Base-by-base conservation (phyloP, 1,140 invertebrate species). In the Chironomus striatipennis region DNA sequence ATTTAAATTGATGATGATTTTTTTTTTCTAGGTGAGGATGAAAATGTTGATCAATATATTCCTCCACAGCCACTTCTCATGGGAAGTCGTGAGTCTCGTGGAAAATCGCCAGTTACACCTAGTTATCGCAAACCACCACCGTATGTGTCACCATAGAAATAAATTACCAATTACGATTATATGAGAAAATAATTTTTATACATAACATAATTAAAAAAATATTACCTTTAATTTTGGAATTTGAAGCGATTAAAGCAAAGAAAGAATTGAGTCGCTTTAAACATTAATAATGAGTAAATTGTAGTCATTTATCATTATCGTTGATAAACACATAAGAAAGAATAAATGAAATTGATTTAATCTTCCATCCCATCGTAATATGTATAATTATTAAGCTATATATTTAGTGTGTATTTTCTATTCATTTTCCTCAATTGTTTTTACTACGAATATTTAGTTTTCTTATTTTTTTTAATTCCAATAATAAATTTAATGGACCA, bases 121-220 rank as follows among this genome's bases (percentile, higher is more conserved):
- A 92, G 90, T 74, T 95, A 95, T 85, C 88, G 93, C 79, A 94
- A 93, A 84, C 93, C 94, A 57, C 93, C 94, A 75, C 93, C 93
- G 17, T 96, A 96, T 82, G 93, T 95, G 76, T 93, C 93, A 74
- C 93, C 93, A 85, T 95, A 95, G 94, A 57, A 57, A 57, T 57
- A n/a, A 57, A 57, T 12, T 15, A 15, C 24, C 24, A 1, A 34
- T 34, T 34, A 34, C 24, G 24, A 34, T 34, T 34, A 34, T 34
- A 34, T 34, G 24, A 34, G 24, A 34, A 34, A 34, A 2, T 34
- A 34, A 34, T 34, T 34, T 34, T 34, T 34, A 34, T 34, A 34
- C 24, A 34, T 34, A n/a, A 34, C 24, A 34, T 34, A 57, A 57
- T 57, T 57, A n/a, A 57, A 47, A 3, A 2, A 12, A 12, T 47